Evolutionary conservation across 2,113 vertebrate genomes (phyloP).

Genomic region (Raja brachyura): DNA sequence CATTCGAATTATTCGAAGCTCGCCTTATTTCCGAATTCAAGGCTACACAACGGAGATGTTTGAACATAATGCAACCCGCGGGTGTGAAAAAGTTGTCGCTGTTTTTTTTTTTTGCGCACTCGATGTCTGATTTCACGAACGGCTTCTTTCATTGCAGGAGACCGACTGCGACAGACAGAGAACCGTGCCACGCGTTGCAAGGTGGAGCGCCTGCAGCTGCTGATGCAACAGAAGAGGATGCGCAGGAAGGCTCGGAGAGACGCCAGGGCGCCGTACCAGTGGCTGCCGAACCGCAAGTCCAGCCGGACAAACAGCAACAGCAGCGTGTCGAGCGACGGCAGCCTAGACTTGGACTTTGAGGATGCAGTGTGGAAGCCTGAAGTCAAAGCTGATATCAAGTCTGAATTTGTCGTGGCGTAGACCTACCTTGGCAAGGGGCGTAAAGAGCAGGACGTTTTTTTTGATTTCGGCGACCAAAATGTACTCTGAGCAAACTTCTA

Average conservation of each 20-base stretch:
- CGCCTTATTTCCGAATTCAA: neutral
- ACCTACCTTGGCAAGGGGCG: neutral
- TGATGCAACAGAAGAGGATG: conserved; percentile 91
- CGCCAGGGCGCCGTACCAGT: conserved; percentile 79
- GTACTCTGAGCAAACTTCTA: neutral
- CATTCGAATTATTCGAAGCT: neutral
- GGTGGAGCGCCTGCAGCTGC: conserved; percentile 87
- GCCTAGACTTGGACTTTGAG: conserved; percentile 90
- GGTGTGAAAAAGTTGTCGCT: too few species aligned
- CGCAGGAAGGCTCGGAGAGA: conserved; percentile 87
- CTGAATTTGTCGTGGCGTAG: conserved; percentile 89
- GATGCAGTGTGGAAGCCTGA: conserved; percentile 95
- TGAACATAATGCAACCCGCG: too few species aligned
- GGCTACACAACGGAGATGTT: neutral
- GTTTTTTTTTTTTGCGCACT: too few species aligned
- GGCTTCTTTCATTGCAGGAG: conserved; percentile 56
- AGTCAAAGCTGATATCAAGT: conserved; percentile 91
- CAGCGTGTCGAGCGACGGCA: conserved; percentile 71
- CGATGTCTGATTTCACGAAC: too few species aligned
- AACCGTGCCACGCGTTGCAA: conserved; percentile 94
- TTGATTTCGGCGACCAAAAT: conserved; percentile 17
- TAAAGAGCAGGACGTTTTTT: conserved; percentile 37
- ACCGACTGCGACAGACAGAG: conserved; percentile 88
- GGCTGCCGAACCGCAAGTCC: conserved; percentile 84
- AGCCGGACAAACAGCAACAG: conserved; percentile 84